Percentiles rank a stretch among this genome's conserved stretches.
phyloP scores from a whole-genome alignment of 2,888 invertebrate genomes.

The Yponomeuta cagnagella region DNA sequence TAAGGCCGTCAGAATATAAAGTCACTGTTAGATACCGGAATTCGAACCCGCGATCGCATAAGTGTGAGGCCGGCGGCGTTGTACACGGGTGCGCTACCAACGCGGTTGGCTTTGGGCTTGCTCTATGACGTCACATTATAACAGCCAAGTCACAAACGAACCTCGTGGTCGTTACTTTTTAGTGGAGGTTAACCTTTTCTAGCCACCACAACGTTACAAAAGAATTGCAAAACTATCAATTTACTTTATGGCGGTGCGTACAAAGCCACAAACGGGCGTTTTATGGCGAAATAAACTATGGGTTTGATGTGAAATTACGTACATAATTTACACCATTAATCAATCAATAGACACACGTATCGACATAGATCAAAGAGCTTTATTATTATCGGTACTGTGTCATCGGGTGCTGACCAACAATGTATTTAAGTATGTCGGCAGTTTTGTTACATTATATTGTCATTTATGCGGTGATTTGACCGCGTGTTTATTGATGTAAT shows the following conservation, averaged over 20 bases:
- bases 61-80: too few relatives aligned
- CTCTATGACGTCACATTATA: too few relatives aligned
- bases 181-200: neutral
- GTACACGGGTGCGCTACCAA: too few relatives aligned
- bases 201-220: neutral
- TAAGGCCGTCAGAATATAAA: too few relatives aligned
- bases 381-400: neutral
- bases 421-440: neutral
- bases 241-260: neutral
- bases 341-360: neutral
- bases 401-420: neutral
- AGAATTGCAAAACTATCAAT: neutral
- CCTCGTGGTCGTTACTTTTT: neutral
- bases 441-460: too few relatives aligned
- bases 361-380: neutral
- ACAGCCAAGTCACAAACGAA: too few relatives aligned
- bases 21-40: too few relatives aligned
- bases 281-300: neutral
- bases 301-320: neutral
- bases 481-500: too few relatives aligned
- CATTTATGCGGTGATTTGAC: too few relatives aligned
- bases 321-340: neutral
- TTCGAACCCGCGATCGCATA: too few relatives aligned
- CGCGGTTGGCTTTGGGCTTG: too few relatives aligned
- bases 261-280: neutral